A percentile compares a stretch with the other conserved stretches of the same genome.
Conservation (phyloP, 2,888 invertebrate genomes). For the Gastrophysa polygoni region DNA sequence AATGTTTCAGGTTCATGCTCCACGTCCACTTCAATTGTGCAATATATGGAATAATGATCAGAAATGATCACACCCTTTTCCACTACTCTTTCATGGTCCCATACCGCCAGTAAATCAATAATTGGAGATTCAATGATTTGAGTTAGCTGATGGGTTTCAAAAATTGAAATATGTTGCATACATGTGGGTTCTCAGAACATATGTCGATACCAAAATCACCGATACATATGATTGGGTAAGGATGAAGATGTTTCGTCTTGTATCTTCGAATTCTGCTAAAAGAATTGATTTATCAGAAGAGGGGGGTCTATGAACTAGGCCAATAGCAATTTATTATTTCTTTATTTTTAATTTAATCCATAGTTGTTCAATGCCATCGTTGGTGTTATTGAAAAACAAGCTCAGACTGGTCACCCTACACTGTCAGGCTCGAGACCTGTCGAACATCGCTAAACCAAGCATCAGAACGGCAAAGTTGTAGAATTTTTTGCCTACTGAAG, state of each 20-base stretch:
- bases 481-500: too few species aligned
- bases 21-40: neutral
- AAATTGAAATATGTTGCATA: neutral
- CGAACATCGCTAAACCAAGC: too few species aligned
- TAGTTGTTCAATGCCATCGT: neutral
- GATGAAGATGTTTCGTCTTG: neutral
- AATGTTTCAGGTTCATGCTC: neutral
- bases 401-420: too few species aligned
- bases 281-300: neutral
- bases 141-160: neutral
- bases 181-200: neutral
- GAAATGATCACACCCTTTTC: neutral
- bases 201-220: neutral
- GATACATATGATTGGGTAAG: neutral
- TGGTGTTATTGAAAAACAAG: neutral
- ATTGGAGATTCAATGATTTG: neutral
- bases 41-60: neutral
- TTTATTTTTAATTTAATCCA: neutral
- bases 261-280: neutral
- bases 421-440: too few species aligned
- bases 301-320: neutral
- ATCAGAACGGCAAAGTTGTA: too few species aligned
- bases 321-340: neutral
- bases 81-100: neutral
- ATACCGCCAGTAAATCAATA: neutral